These are phyloP conservation scores for Catharus bicknelli DNA, from an alignment of 2,113 vertebrate species.

Conservation along the genomic window DNA sequence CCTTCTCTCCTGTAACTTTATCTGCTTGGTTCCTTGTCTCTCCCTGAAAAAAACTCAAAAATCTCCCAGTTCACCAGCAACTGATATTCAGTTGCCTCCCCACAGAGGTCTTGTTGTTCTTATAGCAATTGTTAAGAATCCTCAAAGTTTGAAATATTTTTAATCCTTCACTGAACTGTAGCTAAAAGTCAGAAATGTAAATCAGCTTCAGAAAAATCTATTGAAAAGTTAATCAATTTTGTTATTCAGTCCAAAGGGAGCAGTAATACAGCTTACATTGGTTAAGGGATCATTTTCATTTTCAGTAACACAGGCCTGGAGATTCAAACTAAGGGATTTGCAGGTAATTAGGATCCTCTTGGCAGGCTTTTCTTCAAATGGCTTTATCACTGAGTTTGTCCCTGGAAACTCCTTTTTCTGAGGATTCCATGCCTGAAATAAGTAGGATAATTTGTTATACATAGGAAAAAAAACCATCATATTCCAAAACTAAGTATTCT, in stretches of 20 bases:
- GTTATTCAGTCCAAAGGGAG: background rate
- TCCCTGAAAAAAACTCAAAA: background rate
- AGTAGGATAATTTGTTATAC: background rate
- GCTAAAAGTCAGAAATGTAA: background rate
- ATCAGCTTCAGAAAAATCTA: background rate
- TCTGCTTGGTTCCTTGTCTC: background rate
- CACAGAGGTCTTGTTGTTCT: background rate
- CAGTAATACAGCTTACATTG: constrained; percentile 75
- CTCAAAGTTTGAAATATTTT: background rate
- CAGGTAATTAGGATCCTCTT: constrained; percentile 89
- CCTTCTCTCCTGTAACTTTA: background rate
- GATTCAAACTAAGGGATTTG: constrained; percentile 85
- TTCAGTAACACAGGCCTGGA: constrained; percentile 92
- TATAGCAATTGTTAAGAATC: background rate
- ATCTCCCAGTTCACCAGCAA: background rate
- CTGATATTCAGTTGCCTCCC: background rate
- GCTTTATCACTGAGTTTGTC: constrained; percentile 75
- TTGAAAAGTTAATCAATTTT: background rate
- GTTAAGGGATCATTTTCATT: constrained; percentile 87
- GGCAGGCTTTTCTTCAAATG: constrained; percentile 90
- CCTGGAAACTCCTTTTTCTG: constrained; percentile 80
- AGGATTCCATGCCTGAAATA: constrained; percentile 81
- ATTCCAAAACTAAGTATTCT: background rate
- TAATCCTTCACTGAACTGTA: background rate
- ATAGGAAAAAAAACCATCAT: background rate